phyloP scores from a whole-genome alignment of 2,113 vertebrate species.

The Myanophis thanlyinensis region DNA sequence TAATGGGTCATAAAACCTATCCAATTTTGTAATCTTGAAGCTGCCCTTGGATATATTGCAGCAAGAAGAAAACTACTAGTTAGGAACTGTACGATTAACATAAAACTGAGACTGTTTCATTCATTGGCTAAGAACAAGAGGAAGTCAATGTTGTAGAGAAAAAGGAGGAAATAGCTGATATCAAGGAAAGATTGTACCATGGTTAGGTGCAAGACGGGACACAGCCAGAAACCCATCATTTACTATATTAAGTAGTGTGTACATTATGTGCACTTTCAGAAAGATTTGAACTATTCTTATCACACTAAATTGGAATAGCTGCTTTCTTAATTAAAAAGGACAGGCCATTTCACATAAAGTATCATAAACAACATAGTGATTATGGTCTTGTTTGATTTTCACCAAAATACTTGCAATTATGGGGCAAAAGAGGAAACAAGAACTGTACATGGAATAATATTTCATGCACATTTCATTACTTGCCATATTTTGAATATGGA shows the following conservation, averaged over 20 bases:
- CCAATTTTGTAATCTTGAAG: neutral
- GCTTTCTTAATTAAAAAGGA: neutral
- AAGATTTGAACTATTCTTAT: neutral
- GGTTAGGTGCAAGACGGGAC: neutral
- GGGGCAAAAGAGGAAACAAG: neutral
- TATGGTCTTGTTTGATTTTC: neutral
- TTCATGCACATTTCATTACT: neutral
- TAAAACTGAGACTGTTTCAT: neutral
- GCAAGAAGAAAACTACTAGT: neutral
- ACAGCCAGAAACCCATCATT: neutral
- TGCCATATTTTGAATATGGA: slow-evolving; percentile 23
- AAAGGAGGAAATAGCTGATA: neutral
- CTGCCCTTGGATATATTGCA: neutral
- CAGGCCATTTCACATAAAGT: neutral
- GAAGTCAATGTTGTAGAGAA: neutral
- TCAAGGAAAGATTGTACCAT: neutral
- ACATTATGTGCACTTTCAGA: neutral
- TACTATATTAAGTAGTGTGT: neutral
- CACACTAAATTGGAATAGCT: neutral
- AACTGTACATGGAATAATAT: neutral
- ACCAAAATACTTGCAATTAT: neutral
- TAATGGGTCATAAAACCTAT: neutral
- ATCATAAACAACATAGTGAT: neutral
- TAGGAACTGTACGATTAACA: neutral
- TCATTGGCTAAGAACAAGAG: neutral